A percentile compares a stretch with the other conserved stretches of the same genome.
phyloP scores from a whole-genome alignment of 2,113 vertebrate species.

The Garra rufa region DNA sequence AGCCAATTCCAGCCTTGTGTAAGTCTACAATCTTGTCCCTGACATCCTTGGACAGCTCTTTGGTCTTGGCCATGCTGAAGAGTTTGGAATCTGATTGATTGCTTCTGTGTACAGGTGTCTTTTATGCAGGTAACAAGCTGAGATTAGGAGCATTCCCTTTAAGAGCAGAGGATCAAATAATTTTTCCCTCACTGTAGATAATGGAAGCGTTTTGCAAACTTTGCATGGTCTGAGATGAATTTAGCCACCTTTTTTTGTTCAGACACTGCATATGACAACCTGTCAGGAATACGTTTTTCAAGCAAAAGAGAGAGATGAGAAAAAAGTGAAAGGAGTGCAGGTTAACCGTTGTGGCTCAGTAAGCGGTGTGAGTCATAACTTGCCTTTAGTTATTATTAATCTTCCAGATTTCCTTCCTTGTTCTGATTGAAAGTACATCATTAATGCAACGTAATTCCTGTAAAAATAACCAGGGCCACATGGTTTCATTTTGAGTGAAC shows the following conservation, averaged over 20 bases:
- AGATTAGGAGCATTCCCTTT: too few species aligned
- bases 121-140: too few species aligned
- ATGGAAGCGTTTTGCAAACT: not conserved
- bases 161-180: too few species aligned
- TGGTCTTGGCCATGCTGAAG: too few species aligned
- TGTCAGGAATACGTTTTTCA: not conserved
- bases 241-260: not conserved
- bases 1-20: too few species aligned
- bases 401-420: conserved; percentile 50
- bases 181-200: too few species aligned
- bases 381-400: conserved; percentile 67
- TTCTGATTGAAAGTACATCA: conserved; percentile 58
- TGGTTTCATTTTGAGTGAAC: conserved; percentile 45
- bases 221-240: not conserved
- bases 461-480: conserved; percentile 61
- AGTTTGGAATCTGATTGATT: too few species aligned
- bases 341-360: conserved; percentile 5
- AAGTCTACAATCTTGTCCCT: too few species aligned
- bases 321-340: not conserved
- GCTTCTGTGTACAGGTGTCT: too few species aligned
- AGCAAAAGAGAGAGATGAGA: conserved; percentile 14
- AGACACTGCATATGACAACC: not conserved
- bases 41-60: too few species aligned
- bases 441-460: conserved; percentile 65
- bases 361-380: conserved; percentile 58